These are phyloP conservation scores for Grallaria varia DNA, from an alignment of 2,113 vertebrate species.

Conservation along the genomic window DNA sequence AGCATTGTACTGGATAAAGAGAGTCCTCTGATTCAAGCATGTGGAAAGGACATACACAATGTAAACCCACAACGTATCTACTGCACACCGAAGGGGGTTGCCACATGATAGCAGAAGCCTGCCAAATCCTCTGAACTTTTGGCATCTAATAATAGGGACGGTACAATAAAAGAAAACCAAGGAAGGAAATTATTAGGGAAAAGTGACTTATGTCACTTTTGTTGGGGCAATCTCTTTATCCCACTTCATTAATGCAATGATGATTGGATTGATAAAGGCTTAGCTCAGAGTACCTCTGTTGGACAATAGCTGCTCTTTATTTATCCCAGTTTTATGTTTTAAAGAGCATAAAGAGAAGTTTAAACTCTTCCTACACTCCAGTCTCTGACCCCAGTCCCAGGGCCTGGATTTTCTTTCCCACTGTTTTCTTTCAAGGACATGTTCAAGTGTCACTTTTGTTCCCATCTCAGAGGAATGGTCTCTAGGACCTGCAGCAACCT, in stretches of 20 bases:
- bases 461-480: conserved; percentile 11
- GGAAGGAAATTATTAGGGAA: conserved; percentile 52
- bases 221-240: conserved; percentile 10
- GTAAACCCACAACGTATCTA: conserved; percentile 50
- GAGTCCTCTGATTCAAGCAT: conserved; percentile 13
- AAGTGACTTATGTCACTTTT: conserved; percentile 31
- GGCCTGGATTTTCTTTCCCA: conserved; percentile 31
- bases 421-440: conserved; percentile 37
- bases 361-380: conserved; percentile 31
- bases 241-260: conserved; percentile 1
- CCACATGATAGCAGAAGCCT: conserved; percentile 51
- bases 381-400: conserved; percentile 13
- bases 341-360: conserved; percentile 17
- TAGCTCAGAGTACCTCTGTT: conserved; percentile 3
- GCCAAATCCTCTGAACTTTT: conserved; percentile 57
- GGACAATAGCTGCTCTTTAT: conserved; percentile 37
- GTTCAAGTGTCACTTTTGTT: conserved; percentile 42
- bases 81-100: background rate
- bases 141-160: conserved; percentile 31
- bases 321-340: conserved; percentile 1
- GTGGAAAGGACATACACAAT: conserved; percentile 39
- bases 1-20: background rate
- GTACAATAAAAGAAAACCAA: conserved; percentile 22
- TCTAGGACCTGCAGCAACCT: conserved; percentile 16
- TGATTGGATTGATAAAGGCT: conserved; percentile 24